A percentile compares a stretch with the other conserved stretches of the same genome.
Evolutionary conservation across 2,888 invertebrate genomes (phyloP).

Genomic region (Lacanobia wlatinum): DNA sequence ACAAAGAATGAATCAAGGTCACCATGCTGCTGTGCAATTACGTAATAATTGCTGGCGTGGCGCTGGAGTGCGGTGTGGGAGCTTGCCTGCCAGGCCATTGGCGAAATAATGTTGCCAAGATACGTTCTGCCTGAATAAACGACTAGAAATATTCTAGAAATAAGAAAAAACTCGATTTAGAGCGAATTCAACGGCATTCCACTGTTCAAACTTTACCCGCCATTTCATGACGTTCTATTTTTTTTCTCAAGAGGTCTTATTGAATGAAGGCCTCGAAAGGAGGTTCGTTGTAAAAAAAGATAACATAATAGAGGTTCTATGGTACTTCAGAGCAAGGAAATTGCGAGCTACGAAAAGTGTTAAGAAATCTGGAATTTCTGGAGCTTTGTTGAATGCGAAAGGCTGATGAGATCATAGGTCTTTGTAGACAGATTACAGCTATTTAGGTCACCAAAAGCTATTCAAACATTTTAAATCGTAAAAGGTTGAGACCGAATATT

Average conservation of each 20-base stretch:
- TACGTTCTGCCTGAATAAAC: conserved; percentile 51
- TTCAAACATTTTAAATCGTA: conserved; percentile 4
- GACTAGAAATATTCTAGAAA: conserved; percentile 14
- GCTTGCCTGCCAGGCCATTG: conserved; percentile 49
- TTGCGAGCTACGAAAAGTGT: conserved; percentile 16
- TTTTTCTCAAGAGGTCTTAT: conserved; percentile 12
- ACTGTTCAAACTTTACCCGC: conserved; percentile 3
- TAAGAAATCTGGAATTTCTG: conserved; percentile 13
- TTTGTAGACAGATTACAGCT: conserved; percentile 9
- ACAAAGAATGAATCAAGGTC: conserved; percentile 62
- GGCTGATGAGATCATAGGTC: conserved; percentile 22
- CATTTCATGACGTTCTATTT: conserved; percentile 9
- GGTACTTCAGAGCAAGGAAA: conserved; percentile 23
- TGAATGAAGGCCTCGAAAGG: conserved; percentile 31
- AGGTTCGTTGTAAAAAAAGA: conserved; percentile 40
- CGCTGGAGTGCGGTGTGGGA: conserved; percentile 51
- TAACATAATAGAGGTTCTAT: conserved; percentile 44
- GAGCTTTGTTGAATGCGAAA: conserved; percentile 12
- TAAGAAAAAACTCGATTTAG: conserved; percentile 16
- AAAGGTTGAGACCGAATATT: not conserved
- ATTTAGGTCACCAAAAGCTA: conserved; percentile 20
- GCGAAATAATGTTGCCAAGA: conserved; percentile 56
- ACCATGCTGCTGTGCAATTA: conserved; percentile 58
- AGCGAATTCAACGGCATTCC: conserved; percentile 5
- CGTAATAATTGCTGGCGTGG: conserved; percentile 60